Base-by-base conservation (phyloP, 2,888 invertebrate species). In the Bugula neritina region DNA sequence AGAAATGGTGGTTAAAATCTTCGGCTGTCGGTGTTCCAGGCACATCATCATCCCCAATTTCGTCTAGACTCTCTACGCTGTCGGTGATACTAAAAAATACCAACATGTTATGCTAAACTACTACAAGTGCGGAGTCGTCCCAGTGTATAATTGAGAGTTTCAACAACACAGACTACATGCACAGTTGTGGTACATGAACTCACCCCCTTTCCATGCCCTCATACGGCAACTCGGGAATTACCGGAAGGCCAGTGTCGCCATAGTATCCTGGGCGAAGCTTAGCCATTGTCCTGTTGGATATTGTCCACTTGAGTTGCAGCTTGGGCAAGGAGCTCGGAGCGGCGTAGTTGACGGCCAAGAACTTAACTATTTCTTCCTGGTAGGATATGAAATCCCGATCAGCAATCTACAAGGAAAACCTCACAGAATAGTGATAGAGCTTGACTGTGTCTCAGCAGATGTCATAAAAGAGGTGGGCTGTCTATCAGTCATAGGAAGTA, bases 261-360 rank as follows among this genome's bases (percentile, higher is more conserved):
- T 54, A 54, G 70, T 54, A 70, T 2, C 70, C 54, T 2, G 70
- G 70, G 3, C 70, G 2, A 2, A 70, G 52, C 10, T 31, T 21
- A 54, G 70, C 70, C 70, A 70, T 70, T 17, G 70, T 70, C 13
- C 70, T 35, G 23, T 54, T 70, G 31, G 70, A 70, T 43, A 70
- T 70, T 5, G 70, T 70, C 70, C 70, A 70, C 54, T 54, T 70
- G 25, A 70, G 43, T 27, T 70, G 52, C 21, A 54, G 27, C 23
- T 54, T 43, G 34, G 63, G 63, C 5, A 63, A 31, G 63, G 63
- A 10, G 34, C 63, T 63, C 3, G 63, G 63, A 13, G 63, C 63
- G 2, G 63, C 63, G 31, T 63, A 63, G 34, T 63, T 63, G 63
- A 31, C 63, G 31, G 63, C 63, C 27, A 63, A 34, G 34, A 63